Evolutionary conservation across 2,888 invertebrate species (phyloP), one percentile per base, ranked within the genome.

Genomic region (Eremobia ochroleuca): DNA sequence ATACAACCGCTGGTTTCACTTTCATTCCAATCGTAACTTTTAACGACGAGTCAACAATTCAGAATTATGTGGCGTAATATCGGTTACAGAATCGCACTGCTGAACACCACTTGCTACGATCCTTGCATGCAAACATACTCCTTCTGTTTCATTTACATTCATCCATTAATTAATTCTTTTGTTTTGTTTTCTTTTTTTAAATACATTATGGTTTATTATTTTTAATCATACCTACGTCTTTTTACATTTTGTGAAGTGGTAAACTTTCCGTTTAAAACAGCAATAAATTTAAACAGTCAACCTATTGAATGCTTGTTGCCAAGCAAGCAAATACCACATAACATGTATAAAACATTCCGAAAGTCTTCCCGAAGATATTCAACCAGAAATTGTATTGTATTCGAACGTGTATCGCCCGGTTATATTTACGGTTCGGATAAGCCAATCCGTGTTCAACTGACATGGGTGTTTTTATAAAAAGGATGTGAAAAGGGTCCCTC

Each of bases 401-500:
- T 69, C 55, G 59, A 64, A 55, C 46, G 18, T 76, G 73, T 85
- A 79, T 84, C 64, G 52, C 31, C 31, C 58, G 70, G 28, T 73
- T 82, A 73, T 77, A 79, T 81, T 85, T 83, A 87, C 76, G 75
- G 70, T 65, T 55, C 72, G 87, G 83, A 81, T 88, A 82, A 88
- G 76, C 87, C 83, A 85, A 86, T 77, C 76, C 76, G 71, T 49
- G 76, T 78, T 79, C 76, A 68, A 66, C 74, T 87, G 88, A 88
- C 88, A 81, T 77, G 85, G 74, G 83, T 82, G 66, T 67, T 85
- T 77, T 74, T 76, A 73, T 71, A 84, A 79, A 85, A 86, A 87
- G 81, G 87, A 87, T 88, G 85, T 88, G 88, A 88, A 82, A 79
- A 87, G 88, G 88, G 87, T 88, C 78, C 77, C 75, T 81, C 79